Evolutionary conservation across 2,888 invertebrate species (phyloP).

Genomic region (Drosophila borborema): DNA sequence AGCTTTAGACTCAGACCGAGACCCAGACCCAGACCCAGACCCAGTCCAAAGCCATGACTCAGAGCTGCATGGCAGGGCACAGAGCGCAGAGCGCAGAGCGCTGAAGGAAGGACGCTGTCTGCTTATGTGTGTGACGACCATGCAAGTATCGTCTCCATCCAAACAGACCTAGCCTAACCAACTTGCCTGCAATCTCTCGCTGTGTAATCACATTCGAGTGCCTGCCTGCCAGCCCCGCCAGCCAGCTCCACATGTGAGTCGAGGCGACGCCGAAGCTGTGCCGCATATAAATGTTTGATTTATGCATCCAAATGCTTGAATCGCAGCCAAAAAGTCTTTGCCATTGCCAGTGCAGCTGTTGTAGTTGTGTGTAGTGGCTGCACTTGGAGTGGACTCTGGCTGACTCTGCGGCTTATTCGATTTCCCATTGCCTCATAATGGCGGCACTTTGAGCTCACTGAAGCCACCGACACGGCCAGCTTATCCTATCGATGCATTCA

Average conservation of each 20-base stretch:
- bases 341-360: constrained; percentile 65
- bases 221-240: constrained; percentile 31
- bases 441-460: constrained; percentile 77
- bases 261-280: constrained; percentile 74
- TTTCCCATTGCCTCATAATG: constrained; percentile 57
- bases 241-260: constrained; percentile 65
- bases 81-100: not conserved
- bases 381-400: constrained; percentile 43
- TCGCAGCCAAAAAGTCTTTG: constrained; percentile 82
- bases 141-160: constrained; percentile 53
- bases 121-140: constrained; percentile 56
- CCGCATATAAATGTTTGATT: constrained; percentile 82
- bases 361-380: constrained; percentile 37
- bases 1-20: not conserved
- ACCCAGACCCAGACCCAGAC: not conserved
- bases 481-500: constrained; percentile 68
- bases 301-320: constrained; percentile 82
- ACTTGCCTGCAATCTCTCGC: constrained; percentile 75
- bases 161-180: constrained; percentile 46
- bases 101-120: constrained; percentile 25
- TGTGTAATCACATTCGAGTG: constrained; percentile 81
- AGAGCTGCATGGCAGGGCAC: constrained; percentile 45
- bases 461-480: constrained; percentile 58
- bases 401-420: constrained; percentile 22
- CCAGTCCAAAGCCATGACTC: constrained; percentile 65